Evolutionary conservation across 2,888 invertebrate genomes (phyloP).

Genomic region (Lordiphosa andalusiaca): DNA sequence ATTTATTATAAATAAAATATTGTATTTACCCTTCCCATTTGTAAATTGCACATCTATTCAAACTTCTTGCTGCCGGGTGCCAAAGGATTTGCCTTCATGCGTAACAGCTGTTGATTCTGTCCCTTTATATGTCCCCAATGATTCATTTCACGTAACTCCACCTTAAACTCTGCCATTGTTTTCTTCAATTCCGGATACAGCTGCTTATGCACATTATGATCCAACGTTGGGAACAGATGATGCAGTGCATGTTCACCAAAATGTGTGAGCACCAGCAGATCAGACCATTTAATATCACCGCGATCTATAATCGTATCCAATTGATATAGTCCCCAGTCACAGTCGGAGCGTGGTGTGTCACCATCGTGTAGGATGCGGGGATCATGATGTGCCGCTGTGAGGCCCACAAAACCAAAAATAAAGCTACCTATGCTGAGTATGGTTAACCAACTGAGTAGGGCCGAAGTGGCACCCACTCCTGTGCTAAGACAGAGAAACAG

Average conservation of each 20-base stretch:
- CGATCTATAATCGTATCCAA: constrained; percentile 87
- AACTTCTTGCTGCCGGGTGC: constrained; percentile 51
- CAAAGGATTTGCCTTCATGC: constrained; percentile 79
- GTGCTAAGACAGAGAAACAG: constrained; percentile 77
- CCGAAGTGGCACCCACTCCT: constrained; percentile 35
- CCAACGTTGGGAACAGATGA: constrained; percentile 89
- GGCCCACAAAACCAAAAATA: constrained; percentile 83
- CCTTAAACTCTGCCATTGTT: constrained; percentile 72
- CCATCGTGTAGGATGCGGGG: constrained; percentile 89
- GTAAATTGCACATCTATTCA: constrained; percentile 13
- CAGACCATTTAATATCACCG: constrained; percentile 84
- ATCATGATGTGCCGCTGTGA: constrained; percentile 89
- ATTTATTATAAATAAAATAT: background rate
- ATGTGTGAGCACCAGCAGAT: constrained; percentile 85
- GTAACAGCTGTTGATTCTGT: constrained; percentile 83
- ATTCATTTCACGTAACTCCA: constrained; percentile 77
- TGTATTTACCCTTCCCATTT: background rate
- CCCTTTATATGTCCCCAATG: constrained; percentile 85
- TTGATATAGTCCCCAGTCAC: constrained; percentile 90
- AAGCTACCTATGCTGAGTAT: constrained; percentile 82
- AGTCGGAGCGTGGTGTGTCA: constrained; percentile 81
- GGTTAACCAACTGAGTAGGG: constrained; percentile 81
- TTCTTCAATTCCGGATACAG: constrained; percentile 82
- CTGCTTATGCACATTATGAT: constrained; percentile 86
- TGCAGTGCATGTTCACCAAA: constrained; percentile 90